These are phyloP conservation scores for Amphiprion ocellaris DNA, from an alignment of 2,113 vertebrate genomes.

Conservation along the genomic window DNA sequence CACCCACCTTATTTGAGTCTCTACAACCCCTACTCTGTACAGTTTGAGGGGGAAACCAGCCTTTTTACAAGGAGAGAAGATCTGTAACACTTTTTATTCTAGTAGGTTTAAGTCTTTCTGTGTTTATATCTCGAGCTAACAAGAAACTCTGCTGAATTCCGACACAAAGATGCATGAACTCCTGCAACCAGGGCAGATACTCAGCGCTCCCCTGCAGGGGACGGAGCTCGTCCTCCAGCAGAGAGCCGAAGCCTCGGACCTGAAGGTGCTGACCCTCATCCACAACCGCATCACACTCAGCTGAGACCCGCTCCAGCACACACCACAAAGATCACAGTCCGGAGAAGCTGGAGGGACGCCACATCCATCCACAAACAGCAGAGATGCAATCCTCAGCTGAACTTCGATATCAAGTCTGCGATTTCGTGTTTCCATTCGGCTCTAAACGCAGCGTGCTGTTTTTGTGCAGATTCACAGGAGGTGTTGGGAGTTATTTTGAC, in stretches of 20 bases:
- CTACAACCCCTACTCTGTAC: no score
- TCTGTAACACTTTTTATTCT: no score
- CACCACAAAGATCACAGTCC: conserved; percentile 12
- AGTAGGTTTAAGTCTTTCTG: no score
- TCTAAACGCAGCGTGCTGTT: conserved; percentile 3
- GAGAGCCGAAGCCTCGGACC: neutral
- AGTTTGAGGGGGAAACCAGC: no score
- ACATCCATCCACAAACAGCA: conserved; percentile 14
- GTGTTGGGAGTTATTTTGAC: conserved; percentile 32
- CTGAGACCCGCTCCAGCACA: neutral
- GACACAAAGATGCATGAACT: no score
- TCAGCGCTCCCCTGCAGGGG: no score
- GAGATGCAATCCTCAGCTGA: neutral
- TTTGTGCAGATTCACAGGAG: neutral
- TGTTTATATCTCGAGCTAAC: no score
- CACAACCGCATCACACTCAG: neutral
- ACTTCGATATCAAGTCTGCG: neutral
- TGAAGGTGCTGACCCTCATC: conserved; percentile 28
- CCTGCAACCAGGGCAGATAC: no score
- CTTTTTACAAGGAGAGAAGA: no score
- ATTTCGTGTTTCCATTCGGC: neutral
- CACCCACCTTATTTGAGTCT: no score
- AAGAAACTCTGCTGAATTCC: no score
- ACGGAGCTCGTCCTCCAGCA: neutral
- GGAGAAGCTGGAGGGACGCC: neutral